phyloP scores from a whole-genome alignment of 2,888 invertebrate genomes.

The Ligdia adustata region DNA sequence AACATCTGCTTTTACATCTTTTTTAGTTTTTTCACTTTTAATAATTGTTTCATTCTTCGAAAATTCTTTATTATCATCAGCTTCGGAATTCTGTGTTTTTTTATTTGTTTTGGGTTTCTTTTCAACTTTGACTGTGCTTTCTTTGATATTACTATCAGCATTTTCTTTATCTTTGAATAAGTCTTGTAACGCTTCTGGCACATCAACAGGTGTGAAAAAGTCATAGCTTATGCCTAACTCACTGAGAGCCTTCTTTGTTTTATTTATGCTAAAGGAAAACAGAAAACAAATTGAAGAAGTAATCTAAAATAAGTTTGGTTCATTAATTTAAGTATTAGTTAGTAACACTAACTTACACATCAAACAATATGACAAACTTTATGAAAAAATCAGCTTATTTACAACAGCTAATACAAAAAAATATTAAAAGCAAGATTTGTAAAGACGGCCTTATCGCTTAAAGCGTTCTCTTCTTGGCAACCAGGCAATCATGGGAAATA shows the following conservation, averaged over 20 bases:
- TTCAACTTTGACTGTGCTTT: slow-evolving; percentile 31
- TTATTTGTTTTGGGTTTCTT: slow-evolving; percentile 33
- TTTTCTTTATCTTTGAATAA: slow-evolving; percentile 36
- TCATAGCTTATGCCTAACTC: slow-evolving; percentile 80
- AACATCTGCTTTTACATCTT: slow-evolving; percentile 11
- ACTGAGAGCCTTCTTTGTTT: slow-evolving; percentile 72
- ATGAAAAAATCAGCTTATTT: too few relatives aligned
- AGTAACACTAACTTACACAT: too few relatives aligned
- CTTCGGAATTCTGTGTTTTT: slow-evolving; percentile 7
- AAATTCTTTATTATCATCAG: slow-evolving; percentile 19
- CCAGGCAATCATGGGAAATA: too few relatives aligned
- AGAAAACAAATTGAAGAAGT: too few relatives aligned
- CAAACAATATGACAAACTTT: too few relatives aligned
- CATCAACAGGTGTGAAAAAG: slow-evolving; percentile 76
- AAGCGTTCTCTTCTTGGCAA: too few relatives aligned
- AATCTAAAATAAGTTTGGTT: too few relatives aligned
- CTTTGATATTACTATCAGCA: slow-evolving; percentile 30
- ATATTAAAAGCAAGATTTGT: too few relatives aligned
- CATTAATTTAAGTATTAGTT: too few relatives aligned
- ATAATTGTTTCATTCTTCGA: slow-evolving; percentile 9
- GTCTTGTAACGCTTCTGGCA: slow-evolving; percentile 59
- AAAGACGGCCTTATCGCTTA: too few relatives aligned
- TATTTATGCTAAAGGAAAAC: slow-evolving; percentile 61
- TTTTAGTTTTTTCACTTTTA: slow-evolving; percentile 13
- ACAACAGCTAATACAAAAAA: too few relatives aligned